Evolutionary conservation across 2,888 invertebrate species (phyloP), one percentile per base, ranked within the genome.

Genomic region (Hydraecia micacea): DNA sequence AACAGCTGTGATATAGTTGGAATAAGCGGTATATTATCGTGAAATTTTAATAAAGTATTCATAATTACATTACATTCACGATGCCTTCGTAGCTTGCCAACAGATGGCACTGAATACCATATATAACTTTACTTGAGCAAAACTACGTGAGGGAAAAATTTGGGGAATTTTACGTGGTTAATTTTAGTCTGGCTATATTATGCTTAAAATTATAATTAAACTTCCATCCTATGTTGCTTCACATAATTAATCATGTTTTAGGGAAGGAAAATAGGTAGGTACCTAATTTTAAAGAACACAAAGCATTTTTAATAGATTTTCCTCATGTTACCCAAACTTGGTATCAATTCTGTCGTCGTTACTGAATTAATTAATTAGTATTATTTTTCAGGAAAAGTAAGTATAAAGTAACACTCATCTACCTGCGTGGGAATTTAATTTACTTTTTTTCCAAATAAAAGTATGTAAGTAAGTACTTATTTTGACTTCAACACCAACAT

Each of bases 91-190:
- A 49, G 4, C 8, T 70, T 73, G 75, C 55, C 84, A 81, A 89
- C 79, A 91, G 91, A 91, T 91, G 91, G 86, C 91, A 84, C 80
- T 89, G 79, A 71, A 46, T 32, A 39, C 4, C n/a, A 36, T 62
- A 36, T 62, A 49, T 28, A 15, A 36, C 46, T 28, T 36, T 11
- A 18, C 28, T 11, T 13, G 5, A 55, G 15, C 25, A 39, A 28
- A 70, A 28, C 1, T 62, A 21, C 0, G 60, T 18, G 6, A 36
- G 52, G 49, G 6, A 55, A n/a, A n/a, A n/a, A n/a, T n/a, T n/a
- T n/a, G 15, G 6, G 6, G 0, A 39, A 18, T 15, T 6, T 28
- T 28, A 5, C 5, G 25, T 9, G 8, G 18, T 1, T 36, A 25
- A 32, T n/a, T 36, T 69, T 36, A 68, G 21, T 67, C 32, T 36